Base-by-base conservation (phyloP, 1,140 invertebrate species). In the Myzus persicae region DNA sequence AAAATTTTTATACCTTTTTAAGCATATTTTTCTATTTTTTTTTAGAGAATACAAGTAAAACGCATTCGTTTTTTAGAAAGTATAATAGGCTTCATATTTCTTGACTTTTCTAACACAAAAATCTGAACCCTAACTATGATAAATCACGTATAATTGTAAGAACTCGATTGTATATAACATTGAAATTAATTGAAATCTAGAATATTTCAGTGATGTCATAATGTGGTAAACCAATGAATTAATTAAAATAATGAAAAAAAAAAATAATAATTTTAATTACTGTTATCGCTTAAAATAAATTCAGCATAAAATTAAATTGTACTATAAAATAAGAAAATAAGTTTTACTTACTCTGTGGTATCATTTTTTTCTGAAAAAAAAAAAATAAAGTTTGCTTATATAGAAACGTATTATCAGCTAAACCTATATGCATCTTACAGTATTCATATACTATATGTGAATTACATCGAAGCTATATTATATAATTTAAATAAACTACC, bases 211-310 rank as follows among this genome's bases (percentile, higher is more conserved):
- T 76, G 59, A n/a, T 76, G 31, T 76, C n/a, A 76, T 76, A n/a
- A n/a, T n/a, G 59, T 67, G 14, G 4, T 76, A 76, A 76, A 36
- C 5, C 4, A 18, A 20, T 76, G 14, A 76, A n/a, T n/a, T n/a
- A 76, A 36, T 76, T n/a, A n/a, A n/a, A n/a, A 76, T 76, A 76
- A n/a, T 76, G n/a, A 59, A 59, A 54, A 59, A 76, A n/a, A 67
- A 76, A n/a, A 76, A 76, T n/a, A n/a, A n/a, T n/a, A 3, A 67
- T 67, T 18, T 4, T 76, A 76, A 76, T 59, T 31, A 59, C 9
- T 31, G 31, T 54, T 54, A 54, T 54, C 54, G 9, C 26, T 59
- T 59, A 59, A 54, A 59, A 9, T 76, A 18, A 76, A n/a, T 67
- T 67, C 59, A 67, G 31, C 31, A 67, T 59, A 59, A 59, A 59